Conservation (phyloP, 2,113 vertebrate species). For the Lycaon pictus region DNA sequence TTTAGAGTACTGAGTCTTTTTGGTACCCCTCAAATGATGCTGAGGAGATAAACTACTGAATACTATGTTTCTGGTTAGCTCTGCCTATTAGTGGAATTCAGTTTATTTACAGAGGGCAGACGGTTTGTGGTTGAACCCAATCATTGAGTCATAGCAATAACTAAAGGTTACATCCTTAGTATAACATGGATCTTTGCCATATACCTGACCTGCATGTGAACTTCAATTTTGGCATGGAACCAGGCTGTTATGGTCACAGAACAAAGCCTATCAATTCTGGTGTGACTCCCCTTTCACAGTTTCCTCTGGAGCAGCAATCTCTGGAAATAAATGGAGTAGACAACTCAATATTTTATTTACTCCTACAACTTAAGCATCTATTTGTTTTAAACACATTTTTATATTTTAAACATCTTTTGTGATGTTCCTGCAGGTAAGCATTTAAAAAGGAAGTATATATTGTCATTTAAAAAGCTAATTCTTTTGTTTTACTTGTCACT, state of each 20-base stretch:
- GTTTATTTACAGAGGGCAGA: conserved; percentile 36
- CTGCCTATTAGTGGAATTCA: background rate
- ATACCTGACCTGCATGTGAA: background rate
- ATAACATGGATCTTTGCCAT: background rate
- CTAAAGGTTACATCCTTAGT: background rate
- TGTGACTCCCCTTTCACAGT: background rate
- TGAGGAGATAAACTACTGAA: background rate
- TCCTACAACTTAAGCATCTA: background rate
- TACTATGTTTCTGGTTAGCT: background rate
- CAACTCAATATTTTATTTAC: background rate
- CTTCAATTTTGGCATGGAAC: conserved; percentile 11
- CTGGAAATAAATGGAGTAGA: background rate
- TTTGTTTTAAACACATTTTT: conserved; percentile 3
- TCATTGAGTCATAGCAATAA: background rate
- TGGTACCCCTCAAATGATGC: background rate
- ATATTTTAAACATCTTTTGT: conserved; percentile 22
- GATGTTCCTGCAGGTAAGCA: background rate
- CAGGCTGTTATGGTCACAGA: background rate
- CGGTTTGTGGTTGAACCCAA: background rate
- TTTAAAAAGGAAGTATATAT: background rate
- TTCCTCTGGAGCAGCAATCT: background rate
- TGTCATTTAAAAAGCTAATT: background rate
- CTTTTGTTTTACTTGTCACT: background rate
- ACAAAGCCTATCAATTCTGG: background rate
- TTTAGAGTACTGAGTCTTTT: background rate